Evolutionary conservation across 2,888 invertebrate genomes (phyloP).

Genomic region (Spisula solida): DNA sequence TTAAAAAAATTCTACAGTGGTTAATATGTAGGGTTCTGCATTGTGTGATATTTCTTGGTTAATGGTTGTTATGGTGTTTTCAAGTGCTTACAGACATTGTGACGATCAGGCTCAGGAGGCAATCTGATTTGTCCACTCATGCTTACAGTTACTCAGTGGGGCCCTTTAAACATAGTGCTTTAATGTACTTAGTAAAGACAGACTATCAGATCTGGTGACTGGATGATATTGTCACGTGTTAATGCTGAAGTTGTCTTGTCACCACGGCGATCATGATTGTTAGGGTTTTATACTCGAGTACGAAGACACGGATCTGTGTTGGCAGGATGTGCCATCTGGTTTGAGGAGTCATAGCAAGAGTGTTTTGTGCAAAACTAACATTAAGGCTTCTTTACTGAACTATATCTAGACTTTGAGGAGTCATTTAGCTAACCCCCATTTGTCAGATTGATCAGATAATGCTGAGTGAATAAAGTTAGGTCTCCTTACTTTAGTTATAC

Average conservation of each 20-base stretch:
- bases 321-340: constrained; percentile 7
- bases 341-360: background rate
- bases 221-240: background rate
- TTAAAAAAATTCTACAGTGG: too few species aligned
- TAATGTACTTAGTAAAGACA: too few species aligned
- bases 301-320: background rate
- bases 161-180: too few species aligned
- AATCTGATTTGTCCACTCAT: background rate
- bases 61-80: background rate
- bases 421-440: background rate
- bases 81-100: background rate
- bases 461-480: background rate
- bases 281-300: background rate
- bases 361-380: background rate
- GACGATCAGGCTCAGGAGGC: background rate
- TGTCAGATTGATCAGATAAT: background rate
- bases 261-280: background rate
- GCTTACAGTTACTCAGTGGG: too few species aligned
- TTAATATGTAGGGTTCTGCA: too few species aligned
- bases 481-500: too few species aligned
- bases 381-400: background rate
- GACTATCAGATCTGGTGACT: background rate
- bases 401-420: background rate
- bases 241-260: background rate
- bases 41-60: background rate